Evolutionary conservation across 2,113 vertebrate genomes (phyloP).

Genomic region (Megatriorchis doriae): DNA sequence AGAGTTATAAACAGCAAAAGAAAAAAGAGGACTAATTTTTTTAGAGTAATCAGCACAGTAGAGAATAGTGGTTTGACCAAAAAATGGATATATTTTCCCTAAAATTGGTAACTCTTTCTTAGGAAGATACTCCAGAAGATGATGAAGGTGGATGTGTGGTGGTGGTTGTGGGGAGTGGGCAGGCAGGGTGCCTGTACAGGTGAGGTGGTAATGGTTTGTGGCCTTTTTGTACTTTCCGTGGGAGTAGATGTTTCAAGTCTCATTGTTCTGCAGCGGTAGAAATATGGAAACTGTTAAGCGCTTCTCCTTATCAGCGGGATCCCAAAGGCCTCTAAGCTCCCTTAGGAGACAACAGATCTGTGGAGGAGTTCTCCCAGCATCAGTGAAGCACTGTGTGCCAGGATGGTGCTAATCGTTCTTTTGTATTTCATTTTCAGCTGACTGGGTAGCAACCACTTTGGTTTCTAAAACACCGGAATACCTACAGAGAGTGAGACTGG

Average conservation of each 20-base stretch:
- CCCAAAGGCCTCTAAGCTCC: not conserved
- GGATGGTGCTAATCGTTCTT: not conserved
- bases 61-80: not conserved
- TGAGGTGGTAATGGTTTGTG: not conserved
- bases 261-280: not conserved
- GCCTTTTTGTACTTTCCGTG: not conserved
- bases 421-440: not conserved
- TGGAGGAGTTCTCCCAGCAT: not conserved
- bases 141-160: not conserved
- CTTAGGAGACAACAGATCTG: fast-evolving
- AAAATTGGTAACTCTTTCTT: not conserved
- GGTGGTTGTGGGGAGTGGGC: not conserved
- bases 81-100: not conserved
- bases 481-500: not conserved
- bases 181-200: not conserved
- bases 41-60: not conserved
- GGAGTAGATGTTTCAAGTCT: not conserved
- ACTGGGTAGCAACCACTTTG: not conserved
- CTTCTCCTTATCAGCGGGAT: not conserved
- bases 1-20: not conserved
- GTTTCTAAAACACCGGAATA: not conserved
- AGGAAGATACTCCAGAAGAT: not conserved
- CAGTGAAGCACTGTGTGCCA: not conserved
- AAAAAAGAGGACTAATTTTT: not conserved
- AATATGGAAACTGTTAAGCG: not conserved